phyloP scores from a whole-genome alignment of 2,888 invertebrate species.

The Bimastos eiseni region DNA sequence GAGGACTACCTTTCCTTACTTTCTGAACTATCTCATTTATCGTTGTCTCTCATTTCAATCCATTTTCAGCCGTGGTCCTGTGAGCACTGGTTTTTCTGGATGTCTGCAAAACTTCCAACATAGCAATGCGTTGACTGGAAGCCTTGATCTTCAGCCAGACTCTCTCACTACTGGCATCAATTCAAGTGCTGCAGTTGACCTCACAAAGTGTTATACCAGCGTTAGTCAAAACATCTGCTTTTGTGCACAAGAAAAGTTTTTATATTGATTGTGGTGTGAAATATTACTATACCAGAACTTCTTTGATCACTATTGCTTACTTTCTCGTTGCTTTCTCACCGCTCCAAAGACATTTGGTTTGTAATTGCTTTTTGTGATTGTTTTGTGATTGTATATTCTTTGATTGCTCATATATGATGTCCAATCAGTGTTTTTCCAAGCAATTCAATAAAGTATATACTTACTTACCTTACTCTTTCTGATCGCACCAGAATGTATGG shows the following conservation, averaged over 20 bases:
- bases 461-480: too few relatives aligned
- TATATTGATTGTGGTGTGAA: background rate
- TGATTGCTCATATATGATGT: too few relatives aligned
- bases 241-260: background rate
- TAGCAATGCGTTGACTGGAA: constrained; percentile 25
- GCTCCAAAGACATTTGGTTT: too few relatives aligned
- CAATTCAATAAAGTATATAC: too few relatives aligned
- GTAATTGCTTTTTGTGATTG: too few relatives aligned
- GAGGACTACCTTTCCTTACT: background rate
- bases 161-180: constrained; percentile 27
- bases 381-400: too few relatives aligned
- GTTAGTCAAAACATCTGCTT: constrained; percentile 30
- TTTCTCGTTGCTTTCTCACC: too few relatives aligned
- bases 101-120: constrained; percentile 37
- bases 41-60: background rate
- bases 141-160: constrained; percentile 20
- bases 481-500: too few relatives aligned
- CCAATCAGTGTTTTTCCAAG: too few relatives aligned
- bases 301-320: background rate
- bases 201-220: constrained; percentile 36
- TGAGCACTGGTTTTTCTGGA: constrained; percentile 40
- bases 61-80: constrained; percentile 41
- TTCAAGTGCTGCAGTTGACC: constrained; percentile 31
- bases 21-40: background rate
- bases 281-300: background rate